A percentile compares a stretch with the other conserved stretches of the same genome.
Evolutionary conservation across 1,140 invertebrate genomes (phyloP).

Genomic region (Heliothis subflexa): DNA sequence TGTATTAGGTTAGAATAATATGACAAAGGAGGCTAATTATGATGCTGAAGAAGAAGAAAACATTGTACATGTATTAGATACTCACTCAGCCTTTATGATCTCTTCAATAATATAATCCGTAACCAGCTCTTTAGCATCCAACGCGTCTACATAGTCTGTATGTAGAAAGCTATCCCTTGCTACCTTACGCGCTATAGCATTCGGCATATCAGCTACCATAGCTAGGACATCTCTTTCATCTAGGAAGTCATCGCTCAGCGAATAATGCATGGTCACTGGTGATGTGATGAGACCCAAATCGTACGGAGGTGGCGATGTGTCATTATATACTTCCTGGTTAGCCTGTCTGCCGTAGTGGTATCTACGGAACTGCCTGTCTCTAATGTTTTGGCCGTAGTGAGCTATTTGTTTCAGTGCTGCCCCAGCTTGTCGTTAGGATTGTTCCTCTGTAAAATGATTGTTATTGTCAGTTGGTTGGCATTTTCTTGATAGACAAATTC

Average conservation of each 20-base stretch:
- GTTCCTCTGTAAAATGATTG: slow-evolving; percentile 31
- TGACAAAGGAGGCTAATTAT: too few species aligned
- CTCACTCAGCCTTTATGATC: slow-evolving; percentile 41
- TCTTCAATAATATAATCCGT: slow-evolving; percentile 67
- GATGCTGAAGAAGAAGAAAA: too few species aligned
- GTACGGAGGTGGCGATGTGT: slow-evolving; percentile 61
- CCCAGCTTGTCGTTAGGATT: slow-evolving; percentile 52
- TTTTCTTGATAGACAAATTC: too few species aligned
- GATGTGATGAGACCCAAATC: slow-evolving; percentile 63
- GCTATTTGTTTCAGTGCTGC: slow-evolving; percentile 73
- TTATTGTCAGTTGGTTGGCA: neutral
- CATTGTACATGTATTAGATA: neutral
- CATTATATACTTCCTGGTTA: slow-evolving; percentile 65
- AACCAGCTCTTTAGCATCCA: slow-evolving; percentile 68
- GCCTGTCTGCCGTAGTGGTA: slow-evolving; percentile 61
- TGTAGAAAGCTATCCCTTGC: slow-evolving; percentile 66
- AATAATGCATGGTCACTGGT: slow-evolving; percentile 73
- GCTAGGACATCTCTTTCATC: slow-evolving; percentile 71
- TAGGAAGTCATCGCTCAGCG: slow-evolving; percentile 65
- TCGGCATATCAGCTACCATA: slow-evolving; percentile 70
- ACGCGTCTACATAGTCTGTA: slow-evolving; percentile 62
- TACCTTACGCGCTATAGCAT: slow-evolving; percentile 63
- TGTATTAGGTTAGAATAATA: too few species aligned
- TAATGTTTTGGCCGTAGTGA: slow-evolving; percentile 75
- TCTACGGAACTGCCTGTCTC: slow-evolving; percentile 66